Evolutionary conservation across 2,888 invertebrate genomes (phyloP), one percentile per base, ranked within the genome.

Genomic region (Resseliella maxima): DNA sequence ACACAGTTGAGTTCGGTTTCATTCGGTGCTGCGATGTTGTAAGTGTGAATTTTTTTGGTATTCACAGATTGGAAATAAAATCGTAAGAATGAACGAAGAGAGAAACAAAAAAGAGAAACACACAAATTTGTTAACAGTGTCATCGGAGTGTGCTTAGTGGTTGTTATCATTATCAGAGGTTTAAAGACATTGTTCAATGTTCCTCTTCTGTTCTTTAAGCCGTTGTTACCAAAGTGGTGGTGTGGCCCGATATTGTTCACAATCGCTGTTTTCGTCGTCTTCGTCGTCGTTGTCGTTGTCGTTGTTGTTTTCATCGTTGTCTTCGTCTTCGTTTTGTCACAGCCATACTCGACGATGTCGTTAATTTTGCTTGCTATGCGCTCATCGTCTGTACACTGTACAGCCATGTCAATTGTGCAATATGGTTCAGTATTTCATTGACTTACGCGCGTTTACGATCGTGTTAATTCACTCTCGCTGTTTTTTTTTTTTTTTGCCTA

Each of bases 111-210:
- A n/a, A n/a, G n/a, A n/a, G n/a, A n/a, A n/a, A n/a, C n/a, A n/a
- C n/a, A 41, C 41, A 41, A 41, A 41, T 41, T 83, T 83, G 83
- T 83, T 38, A 83, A 83, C 83, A 83, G 50, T 12, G 83, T 83
- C 83, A 83, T 83, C 83, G 83, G 38, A 83, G 64, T 31, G 3
- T 64, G 83, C 83, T 83, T 83, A 83, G 83, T 83, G 83, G 83
- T 83, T 83, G 83, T 83, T 83, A 83, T 83, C 83, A 83, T 38
- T 83, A 3, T 36, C 36, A 8, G 83, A 83, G 83, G 38, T 24
- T 36, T 83, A 83, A 83, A 83, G 83, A 83, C 83, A 83, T 83
- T 83, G 83, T 83, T 83, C 83, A 38, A 3, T n/a, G 24, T 83
- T 83, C 83, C n/a, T 83, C 38, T 83, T 36, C 83, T 38, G 83